Conservation (phyloP, 2,113 vertebrate species). For the Regulus satrapa region DNA sequence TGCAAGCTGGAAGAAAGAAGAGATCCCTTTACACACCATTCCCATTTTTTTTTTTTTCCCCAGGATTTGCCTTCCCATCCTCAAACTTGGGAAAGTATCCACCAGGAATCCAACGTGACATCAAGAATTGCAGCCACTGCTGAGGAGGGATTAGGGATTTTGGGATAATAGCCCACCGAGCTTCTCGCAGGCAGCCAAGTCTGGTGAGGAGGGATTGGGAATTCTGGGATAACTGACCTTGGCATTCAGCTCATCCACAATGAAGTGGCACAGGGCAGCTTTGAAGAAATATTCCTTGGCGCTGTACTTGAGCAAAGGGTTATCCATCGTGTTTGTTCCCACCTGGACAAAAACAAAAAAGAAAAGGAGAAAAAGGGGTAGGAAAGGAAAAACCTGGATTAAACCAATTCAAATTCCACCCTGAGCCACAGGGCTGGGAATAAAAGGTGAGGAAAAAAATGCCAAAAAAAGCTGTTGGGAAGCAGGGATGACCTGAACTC, state of each 20-base stretch:
- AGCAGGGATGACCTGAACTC: not conserved
- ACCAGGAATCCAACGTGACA: fast-evolving
- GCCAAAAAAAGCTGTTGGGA: not conserved
- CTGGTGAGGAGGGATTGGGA: fast-evolving
- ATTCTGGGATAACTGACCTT: conserved; percentile 74
- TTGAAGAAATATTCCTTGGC: conserved; percentile 99
- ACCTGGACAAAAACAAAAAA: conserved; percentile 71
- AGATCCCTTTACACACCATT: not conserved
- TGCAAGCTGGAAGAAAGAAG: conserved; percentile 80
- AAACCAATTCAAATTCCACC: not conserved
- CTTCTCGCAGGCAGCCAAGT: not conserved
- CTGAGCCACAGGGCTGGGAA: fast-evolving
- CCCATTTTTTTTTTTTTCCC: fast-evolving
- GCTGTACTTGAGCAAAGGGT: conserved; percentile 94
- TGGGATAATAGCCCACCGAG: not conserved
- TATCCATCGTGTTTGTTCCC: conserved; percentile 95
- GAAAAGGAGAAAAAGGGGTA: not conserved
- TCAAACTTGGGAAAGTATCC: not conserved
- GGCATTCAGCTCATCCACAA: conserved; percentile 95
- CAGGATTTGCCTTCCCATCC: not conserved
- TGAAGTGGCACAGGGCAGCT: conserved; percentile 95
- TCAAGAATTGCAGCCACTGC: not conserved
- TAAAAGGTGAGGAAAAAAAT: not conserved
- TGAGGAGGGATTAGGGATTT: not conserved
- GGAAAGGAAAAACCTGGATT: not conserved